Evolutionary conservation across 2,888 invertebrate species (phyloP).

Genomic region (Margaritifera margaritifera): DNA sequence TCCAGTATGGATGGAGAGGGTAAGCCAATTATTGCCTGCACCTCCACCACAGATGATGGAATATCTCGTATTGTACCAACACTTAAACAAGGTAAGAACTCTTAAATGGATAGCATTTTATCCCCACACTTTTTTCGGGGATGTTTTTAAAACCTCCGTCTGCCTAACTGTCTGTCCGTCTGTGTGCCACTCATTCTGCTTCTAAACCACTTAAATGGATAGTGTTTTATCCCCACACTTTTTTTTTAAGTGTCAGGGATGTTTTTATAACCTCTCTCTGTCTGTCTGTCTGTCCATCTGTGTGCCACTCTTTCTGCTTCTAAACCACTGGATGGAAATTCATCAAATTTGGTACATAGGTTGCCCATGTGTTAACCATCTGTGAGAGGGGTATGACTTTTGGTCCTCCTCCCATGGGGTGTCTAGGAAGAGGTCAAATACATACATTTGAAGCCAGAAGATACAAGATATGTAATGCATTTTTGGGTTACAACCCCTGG

Average conservation of each 20-base stretch:
- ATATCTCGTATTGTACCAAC: constrained; percentile 88
- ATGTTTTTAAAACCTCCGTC: neutral
- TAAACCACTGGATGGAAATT: too few species aligned
- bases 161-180: neutral
- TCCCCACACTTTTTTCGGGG: neutral
- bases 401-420: too few species aligned
- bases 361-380: too few species aligned
- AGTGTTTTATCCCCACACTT: neutral
- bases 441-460: too few species aligned
- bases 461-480: too few species aligned
- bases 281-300: neutral
- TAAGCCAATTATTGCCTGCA: constrained; percentile 92
- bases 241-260: neutral
- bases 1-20: constrained; percentile 88
- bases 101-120: constrained; percentile 1
- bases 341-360: too few species aligned
- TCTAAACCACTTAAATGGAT: neutral
- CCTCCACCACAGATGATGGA: constrained; percentile 85
- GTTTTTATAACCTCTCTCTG: neutral
- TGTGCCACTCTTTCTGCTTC: neutral
- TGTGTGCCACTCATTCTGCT: neutral
- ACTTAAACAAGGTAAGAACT: constrained; percentile 82
- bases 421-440: too few species aligned
- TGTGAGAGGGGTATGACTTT: too few species aligned
- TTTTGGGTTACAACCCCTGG: too few species aligned